A percentile compares a stretch with the other conserved stretches of the same genome.
These are phyloP conservation scores for Artibeus jamaicensis DNA, from an alignment of 2,797 vertebrate genomes.

Conservation along the genomic window DNA sequence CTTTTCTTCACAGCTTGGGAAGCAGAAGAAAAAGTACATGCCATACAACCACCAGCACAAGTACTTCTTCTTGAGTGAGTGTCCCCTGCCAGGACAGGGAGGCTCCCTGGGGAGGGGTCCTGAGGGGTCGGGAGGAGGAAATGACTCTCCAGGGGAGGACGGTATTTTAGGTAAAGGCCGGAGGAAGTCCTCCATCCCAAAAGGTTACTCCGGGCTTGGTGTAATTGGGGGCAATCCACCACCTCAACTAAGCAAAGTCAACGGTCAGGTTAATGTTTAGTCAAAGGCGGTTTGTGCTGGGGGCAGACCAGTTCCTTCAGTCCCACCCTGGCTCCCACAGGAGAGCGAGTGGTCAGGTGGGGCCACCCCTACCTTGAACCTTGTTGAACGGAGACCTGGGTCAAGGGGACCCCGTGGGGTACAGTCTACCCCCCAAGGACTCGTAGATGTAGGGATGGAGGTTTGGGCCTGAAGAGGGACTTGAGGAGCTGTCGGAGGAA, in stretches of 20 bases:
- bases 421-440: not conserved
- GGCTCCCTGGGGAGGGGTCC: not conserved
- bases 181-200: not conserved
- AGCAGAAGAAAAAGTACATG: constrained; percentile 89
- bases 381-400: not conserved
- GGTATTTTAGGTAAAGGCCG: not conserved
- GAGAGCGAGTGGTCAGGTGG: not conserved
- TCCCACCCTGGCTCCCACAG: not conserved
- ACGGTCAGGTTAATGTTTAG: not conserved
- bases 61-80: constrained; percentile 90
- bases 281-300: not conserved
- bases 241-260: not conserved
- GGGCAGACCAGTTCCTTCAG: not conserved
- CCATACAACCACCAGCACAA: constrained; percentile 90
- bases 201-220: too few relatives aligned
- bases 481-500: not conserved
- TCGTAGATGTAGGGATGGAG: too few relatives aligned
- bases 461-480: not conserved
- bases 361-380: not conserved
- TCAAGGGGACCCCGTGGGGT: not conserved
- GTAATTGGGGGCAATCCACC: not conserved
- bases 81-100: not conserved
- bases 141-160: too few relatives aligned
- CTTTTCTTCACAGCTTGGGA: constrained; percentile 82
- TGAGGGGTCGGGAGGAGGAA: not conserved